Evolutionary conservation across 2,888 invertebrate species (phyloP).

Genomic region (Didymodactylos carnosus): DNA sequence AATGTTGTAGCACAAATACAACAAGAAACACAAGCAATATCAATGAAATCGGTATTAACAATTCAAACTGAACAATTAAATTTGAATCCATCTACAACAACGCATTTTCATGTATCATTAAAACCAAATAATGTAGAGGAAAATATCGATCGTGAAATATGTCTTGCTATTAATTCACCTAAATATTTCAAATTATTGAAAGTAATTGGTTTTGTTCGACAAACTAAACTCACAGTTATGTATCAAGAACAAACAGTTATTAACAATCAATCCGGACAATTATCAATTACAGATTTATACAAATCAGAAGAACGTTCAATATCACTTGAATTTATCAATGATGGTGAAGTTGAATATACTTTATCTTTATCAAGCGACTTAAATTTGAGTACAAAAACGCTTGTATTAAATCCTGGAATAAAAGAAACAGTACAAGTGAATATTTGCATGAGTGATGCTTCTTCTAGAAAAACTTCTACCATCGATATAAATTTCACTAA

Average conservation of each 20-base stretch:
- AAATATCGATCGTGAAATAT: not conserved
- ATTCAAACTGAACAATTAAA: not conserved
- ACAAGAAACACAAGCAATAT: too few species aligned
- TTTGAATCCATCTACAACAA: not conserved
- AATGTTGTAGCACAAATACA: not conserved
- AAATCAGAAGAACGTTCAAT: not conserved
- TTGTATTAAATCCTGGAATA: not conserved
- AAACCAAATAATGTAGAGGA: not conserved
- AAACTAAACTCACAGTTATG: not conserved
- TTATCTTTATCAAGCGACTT: not conserved
- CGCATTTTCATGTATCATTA: not conserved
- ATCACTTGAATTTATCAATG: not conserved
- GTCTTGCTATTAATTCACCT: not conserved
- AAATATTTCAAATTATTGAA: not conserved
- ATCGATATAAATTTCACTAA: not conserved
- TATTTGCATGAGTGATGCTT: not conserved
- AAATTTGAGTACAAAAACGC: not conserved
- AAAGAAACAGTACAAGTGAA: not conserved
- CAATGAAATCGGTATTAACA: not conserved
- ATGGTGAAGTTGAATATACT: not conserved
- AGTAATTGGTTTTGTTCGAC: not conserved
- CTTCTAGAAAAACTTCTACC: not conserved
- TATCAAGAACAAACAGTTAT: not conserved
- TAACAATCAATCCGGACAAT: not conserved
- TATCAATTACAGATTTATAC: not conserved